Conservation (phyloP, 2,888 invertebrate genomes). For the Odontocolon sp. region DNA sequence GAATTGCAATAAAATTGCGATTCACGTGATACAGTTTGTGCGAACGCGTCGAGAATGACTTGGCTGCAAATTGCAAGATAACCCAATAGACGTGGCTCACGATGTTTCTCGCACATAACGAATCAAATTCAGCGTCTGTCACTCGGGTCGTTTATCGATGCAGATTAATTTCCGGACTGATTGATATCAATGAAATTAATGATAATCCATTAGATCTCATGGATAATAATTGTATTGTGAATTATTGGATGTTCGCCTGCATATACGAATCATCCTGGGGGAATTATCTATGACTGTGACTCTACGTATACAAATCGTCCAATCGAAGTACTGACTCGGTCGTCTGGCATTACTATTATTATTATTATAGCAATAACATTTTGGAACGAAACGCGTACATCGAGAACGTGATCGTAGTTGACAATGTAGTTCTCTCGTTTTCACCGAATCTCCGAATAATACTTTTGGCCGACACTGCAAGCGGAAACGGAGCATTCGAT, state of each 20-base stretch:
- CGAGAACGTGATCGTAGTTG: constrained; percentile 51
- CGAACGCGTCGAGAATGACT: not conserved
- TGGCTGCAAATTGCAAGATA: not conserved
- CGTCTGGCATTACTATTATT: constrained; percentile 15
- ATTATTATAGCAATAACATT: too few species aligned
- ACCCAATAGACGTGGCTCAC: not conserved
- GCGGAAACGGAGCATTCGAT: constrained; percentile 36
- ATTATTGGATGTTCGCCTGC: not conserved
- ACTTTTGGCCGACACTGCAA: constrained; percentile 30
- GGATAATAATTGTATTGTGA: not conserved
- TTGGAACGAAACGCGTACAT: constrained; percentile 28
- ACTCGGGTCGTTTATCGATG: not conserved
- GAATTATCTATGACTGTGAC: constrained; percentile 12
- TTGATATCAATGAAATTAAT: constrained; percentile 3
- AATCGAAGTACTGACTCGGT: constrained; percentile 9
- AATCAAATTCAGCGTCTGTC: not conserved
- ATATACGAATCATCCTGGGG: not conserved
- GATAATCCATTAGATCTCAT: constrained; percentile 3
- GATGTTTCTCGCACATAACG: not conserved
- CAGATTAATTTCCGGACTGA: constrained; percentile 8
- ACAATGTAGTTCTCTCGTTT: constrained; percentile 56
- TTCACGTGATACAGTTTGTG: constrained; percentile 17
- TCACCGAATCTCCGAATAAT: constrained; percentile 48
- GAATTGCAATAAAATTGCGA: constrained; percentile 19
- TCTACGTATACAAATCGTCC: not conserved